Evolutionary conservation across 1,140 invertebrate species (phyloP).

Genomic region (Diprion similis): DNA sequence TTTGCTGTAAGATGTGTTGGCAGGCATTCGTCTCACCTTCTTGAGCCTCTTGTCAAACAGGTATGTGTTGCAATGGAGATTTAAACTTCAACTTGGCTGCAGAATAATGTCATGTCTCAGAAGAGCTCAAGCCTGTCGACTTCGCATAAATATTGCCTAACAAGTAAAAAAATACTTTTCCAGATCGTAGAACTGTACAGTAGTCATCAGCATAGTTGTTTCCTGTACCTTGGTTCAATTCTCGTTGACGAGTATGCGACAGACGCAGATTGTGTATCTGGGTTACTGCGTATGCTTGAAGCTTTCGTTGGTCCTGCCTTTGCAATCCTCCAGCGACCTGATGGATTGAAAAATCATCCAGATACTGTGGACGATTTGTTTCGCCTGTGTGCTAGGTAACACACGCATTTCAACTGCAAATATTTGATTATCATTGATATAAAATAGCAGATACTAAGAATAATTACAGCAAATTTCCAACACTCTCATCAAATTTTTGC

Average conservation of each 20-base stretch:
- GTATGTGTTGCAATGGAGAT: conserved; percentile 48
- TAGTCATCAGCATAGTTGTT: conserved; percentile 88
- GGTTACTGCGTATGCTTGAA: conserved; percentile 86
- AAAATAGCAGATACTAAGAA: conserved; percentile 7
- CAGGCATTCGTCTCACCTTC: conserved; percentile 76
- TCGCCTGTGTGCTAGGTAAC: conserved; percentile 79
- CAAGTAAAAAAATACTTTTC: conserved; percentile 30
- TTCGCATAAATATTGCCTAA: background rate
- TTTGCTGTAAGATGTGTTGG: conserved; percentile 89
- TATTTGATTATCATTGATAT: conserved; percentile 13
- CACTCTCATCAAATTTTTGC: conserved; percentile 27
- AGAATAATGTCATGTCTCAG: background rate
- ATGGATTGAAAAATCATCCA: conserved; percentile 88
- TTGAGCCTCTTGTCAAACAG: conserved; percentile 83
- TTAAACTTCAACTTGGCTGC: background rate
- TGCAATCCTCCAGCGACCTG: conserved; percentile 74
- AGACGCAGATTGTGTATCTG: conserved; percentile 72
- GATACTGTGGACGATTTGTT: conserved; percentile 98
- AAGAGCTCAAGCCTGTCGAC: too few species aligned
- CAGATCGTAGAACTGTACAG: conserved; percentile 88
- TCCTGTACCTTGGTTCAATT: conserved; percentile 94
- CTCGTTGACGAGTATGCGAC: conserved; percentile 93
- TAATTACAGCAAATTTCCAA: conserved; percentile 6
- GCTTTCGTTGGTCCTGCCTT: conserved; percentile 89
- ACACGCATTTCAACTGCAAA: background rate